Conservation (phyloP, 2,113 vertebrate species). For the Xenus cinereus region DNA sequence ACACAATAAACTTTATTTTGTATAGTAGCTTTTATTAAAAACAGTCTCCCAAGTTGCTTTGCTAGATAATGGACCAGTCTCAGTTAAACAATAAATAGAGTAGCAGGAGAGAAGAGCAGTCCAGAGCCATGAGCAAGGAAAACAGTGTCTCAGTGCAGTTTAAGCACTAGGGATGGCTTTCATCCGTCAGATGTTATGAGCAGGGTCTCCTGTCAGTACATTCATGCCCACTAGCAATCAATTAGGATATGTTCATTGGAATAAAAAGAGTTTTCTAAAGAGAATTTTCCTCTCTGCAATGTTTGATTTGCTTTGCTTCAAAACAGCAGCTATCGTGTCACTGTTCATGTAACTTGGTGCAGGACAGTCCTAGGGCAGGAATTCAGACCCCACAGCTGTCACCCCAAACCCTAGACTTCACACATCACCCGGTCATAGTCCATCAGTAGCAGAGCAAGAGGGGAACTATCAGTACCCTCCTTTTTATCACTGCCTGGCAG, state of each 20-base stretch:
- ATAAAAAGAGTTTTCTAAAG: not conserved
- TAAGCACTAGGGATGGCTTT: not conserved
- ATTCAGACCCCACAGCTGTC: rapidly evolving
- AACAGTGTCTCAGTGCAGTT: not conserved
- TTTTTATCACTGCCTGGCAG: not conserved
- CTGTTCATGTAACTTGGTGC: not conserved
- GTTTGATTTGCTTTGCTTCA: not conserved
- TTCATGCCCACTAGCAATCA: not conserved
- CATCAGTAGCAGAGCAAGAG: not conserved
- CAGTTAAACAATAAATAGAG: not conserved
- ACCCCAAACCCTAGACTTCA: not conserved
- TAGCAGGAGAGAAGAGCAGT: not conserved
- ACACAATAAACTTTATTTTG: not conserved
- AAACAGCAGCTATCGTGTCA: not conserved
- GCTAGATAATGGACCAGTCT: not conserved
- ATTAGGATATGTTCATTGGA: not conserved
- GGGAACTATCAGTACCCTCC: not conserved
- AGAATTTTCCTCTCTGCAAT: not conserved
- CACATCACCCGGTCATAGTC: not conserved
- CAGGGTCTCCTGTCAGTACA: not conserved
- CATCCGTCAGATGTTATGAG: not conserved
- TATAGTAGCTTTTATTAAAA: not conserved
- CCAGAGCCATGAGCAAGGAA: not conserved
- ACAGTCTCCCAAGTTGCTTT: not conserved
- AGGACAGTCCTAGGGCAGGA: not conserved